Base-by-base conservation (phyloP, 2,113 vertebrate species). In the Entosphenus tridentatus region DNA sequence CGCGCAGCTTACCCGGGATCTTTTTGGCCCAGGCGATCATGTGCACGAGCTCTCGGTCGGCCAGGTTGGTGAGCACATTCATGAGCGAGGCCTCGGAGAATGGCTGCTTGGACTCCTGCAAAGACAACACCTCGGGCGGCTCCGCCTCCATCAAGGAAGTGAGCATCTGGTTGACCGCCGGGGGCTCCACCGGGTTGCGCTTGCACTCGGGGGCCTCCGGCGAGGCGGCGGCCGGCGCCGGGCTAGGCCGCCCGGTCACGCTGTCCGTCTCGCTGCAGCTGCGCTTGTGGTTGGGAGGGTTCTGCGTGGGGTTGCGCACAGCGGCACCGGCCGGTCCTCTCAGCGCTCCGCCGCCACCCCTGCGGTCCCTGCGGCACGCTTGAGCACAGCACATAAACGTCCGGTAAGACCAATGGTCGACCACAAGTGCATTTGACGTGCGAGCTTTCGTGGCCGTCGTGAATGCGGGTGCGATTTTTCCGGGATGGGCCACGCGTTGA, bases 21-120 rank as follows among this genome's bases (percentile, higher is more conserved):
- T 96, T 97, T 76, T 97, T 97, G 59, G 93, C 93, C 93, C 93
- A 97, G 69, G 82, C 85, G 68, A 96, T 96, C 93, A 97, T 96
- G 68, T 95, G 84, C 57, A 97, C 90, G 71, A 97, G 75, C 17
- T 97, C 91, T 71, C 89, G 90, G 80, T 97, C 91, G 0, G 93
- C 93, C 72, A 97, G 86, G 77, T 85, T 89, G 58, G 91, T 97
- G 73, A 97, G 79, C 14, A 90, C 88, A 87, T 89, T 88, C 93
- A 96, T 97, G 86, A 97, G 87, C 77, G 87, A 88, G 73, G 85
- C 81, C 78, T 95, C 86, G 0, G 91, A 96, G 79, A 95, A 96
- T 0, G 93, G 93, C 13, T 84, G 80, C 75, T 82, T 85, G 75
- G 87, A 77, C 9, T 85, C 81, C 76, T 85, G 87, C 78, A 85